These are phyloP conservation scores for Montipora sp. DNA, from an alignment of 64 coral and sea anemone species.

Conservation along the genomic window DNA sequence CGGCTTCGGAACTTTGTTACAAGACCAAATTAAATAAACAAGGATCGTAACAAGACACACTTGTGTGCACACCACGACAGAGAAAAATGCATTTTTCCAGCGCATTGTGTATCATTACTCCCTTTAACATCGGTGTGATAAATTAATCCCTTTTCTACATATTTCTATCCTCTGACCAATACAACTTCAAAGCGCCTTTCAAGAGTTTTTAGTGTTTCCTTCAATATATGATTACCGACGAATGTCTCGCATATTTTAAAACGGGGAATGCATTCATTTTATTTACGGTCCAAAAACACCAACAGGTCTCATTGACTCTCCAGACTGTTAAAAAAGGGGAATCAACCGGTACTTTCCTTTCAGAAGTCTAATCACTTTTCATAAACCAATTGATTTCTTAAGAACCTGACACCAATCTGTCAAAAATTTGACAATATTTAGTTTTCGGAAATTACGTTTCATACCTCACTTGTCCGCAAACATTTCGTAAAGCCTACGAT, in stretches of 20 bases:
- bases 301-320: neutral
- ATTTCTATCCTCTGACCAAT: neutral
- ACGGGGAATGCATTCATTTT: constrained; percentile 37
- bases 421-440: neutral
- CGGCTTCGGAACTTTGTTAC: neutral
- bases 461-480: neutral
- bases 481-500: neutral
- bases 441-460: neutral
- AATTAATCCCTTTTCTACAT: neutral
- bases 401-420: neutral
- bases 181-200: neutral
- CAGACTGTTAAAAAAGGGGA: no score
- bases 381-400: constrained; percentile 6
- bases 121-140: neutral
- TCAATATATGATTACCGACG: neutral
- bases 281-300: neutral
- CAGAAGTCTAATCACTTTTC: neutral
- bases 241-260: constrained; percentile 23
- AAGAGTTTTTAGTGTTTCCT: neutral
- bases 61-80: neutral
- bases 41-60: constrained; percentile 16
- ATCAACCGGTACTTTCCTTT: neutral
- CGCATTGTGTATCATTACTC: neutral
- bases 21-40: constrained; percentile 19
- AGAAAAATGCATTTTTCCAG: neutral